A percentile compares a stretch with the other conserved stretches of the same genome.
Evolutionary conservation across 2,113 vertebrate species (phyloP).

Genomic region (Ascaphus truei): DNA sequence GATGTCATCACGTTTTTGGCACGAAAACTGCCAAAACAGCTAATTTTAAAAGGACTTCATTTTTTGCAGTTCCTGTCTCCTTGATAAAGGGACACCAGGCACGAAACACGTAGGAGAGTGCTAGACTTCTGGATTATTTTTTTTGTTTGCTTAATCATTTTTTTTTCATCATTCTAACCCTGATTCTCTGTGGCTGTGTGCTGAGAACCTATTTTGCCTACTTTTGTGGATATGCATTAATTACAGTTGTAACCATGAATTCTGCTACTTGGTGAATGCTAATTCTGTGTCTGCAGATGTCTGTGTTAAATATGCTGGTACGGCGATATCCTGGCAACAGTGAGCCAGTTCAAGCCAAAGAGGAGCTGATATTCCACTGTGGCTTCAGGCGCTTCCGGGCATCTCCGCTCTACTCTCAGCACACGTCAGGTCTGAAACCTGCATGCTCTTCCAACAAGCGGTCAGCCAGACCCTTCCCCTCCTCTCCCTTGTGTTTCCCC

Average conservation of each 20-base stretch:
- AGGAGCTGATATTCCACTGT: conserved; percentile 91
- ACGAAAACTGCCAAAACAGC: too few relatives aligned
- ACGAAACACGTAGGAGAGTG: too few relatives aligned
- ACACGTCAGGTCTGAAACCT: conserved; percentile 77
- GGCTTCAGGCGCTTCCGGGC: conserved; percentile 91
- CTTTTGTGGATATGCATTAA: too few relatives aligned
- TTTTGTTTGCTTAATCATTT: neutral
- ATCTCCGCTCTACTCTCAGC: conserved; percentile 89
- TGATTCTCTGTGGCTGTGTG: too few relatives aligned
- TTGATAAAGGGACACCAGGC: too few relatives aligned
- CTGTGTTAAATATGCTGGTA: conserved; percentile 86
- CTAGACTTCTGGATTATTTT: neutral
- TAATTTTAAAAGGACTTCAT: too few relatives aligned
- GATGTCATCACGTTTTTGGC: too few relatives aligned
- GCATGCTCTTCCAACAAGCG: neutral
- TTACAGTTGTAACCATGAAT: too few relatives aligned
- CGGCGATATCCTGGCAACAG: conserved; percentile 72
- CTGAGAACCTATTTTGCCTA: too few relatives aligned
- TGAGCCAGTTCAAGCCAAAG: conserved; percentile 83
- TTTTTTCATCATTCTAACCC: too few relatives aligned
- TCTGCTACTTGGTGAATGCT: neutral
- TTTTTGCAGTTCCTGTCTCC: too few relatives aligned
- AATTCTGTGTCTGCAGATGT: conserved; percentile 75
- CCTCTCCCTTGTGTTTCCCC: neutral
- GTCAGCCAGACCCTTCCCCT: too few relatives aligned